Conservation (phyloP, 2,797 vertebrate genomes). For the Danio choprae region DNA sequence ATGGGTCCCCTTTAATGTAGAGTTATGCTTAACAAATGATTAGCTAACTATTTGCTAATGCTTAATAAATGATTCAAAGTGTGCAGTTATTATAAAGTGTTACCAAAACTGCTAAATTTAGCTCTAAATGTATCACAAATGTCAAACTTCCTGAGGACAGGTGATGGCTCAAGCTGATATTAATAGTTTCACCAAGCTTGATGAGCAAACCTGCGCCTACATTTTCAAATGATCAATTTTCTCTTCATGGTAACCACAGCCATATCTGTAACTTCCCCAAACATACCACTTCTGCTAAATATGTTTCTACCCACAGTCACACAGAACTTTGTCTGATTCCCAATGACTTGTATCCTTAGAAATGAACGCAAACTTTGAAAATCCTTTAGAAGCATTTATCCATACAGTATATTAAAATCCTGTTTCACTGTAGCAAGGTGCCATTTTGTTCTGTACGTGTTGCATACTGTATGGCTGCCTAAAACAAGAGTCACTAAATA, state of each 20-base stretch:
- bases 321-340: not conserved
- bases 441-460: not conserved
- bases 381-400: not conserved
- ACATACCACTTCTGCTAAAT: conserved; percentile 36
- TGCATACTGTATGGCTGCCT: not conserved
- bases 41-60: too few species aligned
- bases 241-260: conserved; percentile 68
- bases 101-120: too few species aligned
- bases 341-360: not conserved
- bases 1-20: too few species aligned
- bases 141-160: too few species aligned
- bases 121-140: too few species aligned
- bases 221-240: conserved; percentile 74
- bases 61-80: too few species aligned
- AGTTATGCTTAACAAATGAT: too few species aligned
- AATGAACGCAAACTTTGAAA: not conserved
- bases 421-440: not conserved
- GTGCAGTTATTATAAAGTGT: too few species aligned
- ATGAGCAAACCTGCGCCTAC: conserved; percentile 61
- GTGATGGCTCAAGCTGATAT: not conserved
- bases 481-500: not conserved
- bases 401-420: not conserved
- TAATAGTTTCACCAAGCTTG: not conserved
- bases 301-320: not conserved
- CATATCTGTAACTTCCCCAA: conserved; percentile 78